phyloP scores from a whole-genome alignment of 2,888 invertebrate genomes.

The Coenonympha glycerion region DNA sequence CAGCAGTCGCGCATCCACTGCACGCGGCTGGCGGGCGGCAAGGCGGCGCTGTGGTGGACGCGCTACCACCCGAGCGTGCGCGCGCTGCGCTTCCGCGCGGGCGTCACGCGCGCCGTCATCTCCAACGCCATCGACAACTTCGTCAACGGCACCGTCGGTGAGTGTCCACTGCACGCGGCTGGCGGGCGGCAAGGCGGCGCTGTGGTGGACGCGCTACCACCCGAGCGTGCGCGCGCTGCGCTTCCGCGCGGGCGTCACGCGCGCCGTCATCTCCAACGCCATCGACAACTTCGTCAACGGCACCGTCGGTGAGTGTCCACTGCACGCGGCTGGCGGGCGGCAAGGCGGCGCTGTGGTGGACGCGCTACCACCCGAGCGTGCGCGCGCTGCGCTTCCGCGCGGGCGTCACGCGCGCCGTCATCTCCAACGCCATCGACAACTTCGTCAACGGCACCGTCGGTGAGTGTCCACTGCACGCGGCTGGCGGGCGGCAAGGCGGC shows the following conservation, averaged over 20 bases:
- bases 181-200: too few relatives aligned
- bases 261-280: not conserved
- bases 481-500: too few relatives aligned
- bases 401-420: too few relatives aligned
- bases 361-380: too few relatives aligned
- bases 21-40: conserved; percentile 96
- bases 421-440: not conserved
- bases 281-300: not conserved
- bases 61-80: conserved; percentile 91
- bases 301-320: not conserved
- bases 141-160: conserved; percentile 92
- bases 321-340: too few relatives aligned
- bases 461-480: too few relatives aligned
- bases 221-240: too few relatives aligned
- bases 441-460: not conserved
- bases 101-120: conserved; percentile 91
- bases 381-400: too few relatives aligned
- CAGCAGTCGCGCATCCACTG: conserved; percentile 99
- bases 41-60: conserved; percentile 98
- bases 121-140: conserved; percentile 97
- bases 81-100: conserved; percentile 87
- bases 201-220: too few relatives aligned
- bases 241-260: too few relatives aligned
- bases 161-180: too few relatives aligned
- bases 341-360: too few relatives aligned